A percentile compares a stretch with the other conserved stretches of the same genome.
phyloP scores from a whole-genome alignment of 2,797 vertebrate species.

The Neoniphon sammara region DNA sequence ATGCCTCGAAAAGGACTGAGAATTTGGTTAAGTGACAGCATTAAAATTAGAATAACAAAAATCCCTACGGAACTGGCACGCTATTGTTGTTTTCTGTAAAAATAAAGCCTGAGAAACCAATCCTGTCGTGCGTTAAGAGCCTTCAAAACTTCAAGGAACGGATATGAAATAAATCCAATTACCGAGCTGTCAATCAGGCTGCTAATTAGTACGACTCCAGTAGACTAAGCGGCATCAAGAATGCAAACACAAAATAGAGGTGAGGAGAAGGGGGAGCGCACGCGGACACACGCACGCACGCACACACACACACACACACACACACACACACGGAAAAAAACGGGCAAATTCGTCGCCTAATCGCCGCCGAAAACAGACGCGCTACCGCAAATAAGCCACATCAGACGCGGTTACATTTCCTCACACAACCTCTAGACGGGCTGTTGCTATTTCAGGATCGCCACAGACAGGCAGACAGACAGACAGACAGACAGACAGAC shows the following conservation, averaged over 20 bases:
- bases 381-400: constrained; percentile 49
- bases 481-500: constrained; percentile 17
- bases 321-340: constrained; percentile 16
- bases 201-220: constrained; percentile 72
- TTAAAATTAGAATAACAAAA: constrained; percentile 39
- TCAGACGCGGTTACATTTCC: constrained; percentile 41
- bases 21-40: constrained; percentile 42
- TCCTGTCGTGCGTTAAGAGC: constrained; percentile 60
- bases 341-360: background rate
- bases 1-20: constrained; percentile 15
- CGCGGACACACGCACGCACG: background rate
- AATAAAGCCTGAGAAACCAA: constrained; percentile 45
- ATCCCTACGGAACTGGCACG: constrained; percentile 2
- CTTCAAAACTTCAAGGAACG: constrained; percentile 77
- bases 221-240: constrained; percentile 67
- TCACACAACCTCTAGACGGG: constrained; percentile 57
- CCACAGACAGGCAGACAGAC: constrained; percentile 34
- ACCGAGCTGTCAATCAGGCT: constrained; percentile 75
- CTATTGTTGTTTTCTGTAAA: constrained; percentile 46
- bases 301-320: background rate
- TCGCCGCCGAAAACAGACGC: constrained; percentile 16
- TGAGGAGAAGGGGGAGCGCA: constrained; percentile 1
- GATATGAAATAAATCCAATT: constrained; percentile 82
- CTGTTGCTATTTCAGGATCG: constrained; percentile 69
- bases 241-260: constrained; percentile 57